Conservation (phyloP, 2,797 vertebrate genomes). For the Bothrops alternatus region DNA sequence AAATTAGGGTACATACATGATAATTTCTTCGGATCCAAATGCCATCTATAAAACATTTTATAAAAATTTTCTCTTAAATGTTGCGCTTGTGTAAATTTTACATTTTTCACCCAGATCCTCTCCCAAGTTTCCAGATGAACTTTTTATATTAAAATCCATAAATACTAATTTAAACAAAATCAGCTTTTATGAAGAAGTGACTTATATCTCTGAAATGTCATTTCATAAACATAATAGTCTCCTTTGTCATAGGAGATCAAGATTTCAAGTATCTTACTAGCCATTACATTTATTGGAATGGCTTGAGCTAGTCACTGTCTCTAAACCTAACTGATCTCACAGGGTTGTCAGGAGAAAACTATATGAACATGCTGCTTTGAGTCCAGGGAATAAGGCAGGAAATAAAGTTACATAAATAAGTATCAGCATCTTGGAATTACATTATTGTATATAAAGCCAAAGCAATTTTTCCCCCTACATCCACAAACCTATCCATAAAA, state of each 20-base stretch:
- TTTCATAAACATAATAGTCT: background rate
- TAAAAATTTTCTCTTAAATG: too few species aligned
- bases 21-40: too few species aligned
- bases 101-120: too few species aligned
- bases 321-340: background rate
- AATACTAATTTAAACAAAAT: background rate
- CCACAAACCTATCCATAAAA: background rate
- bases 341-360: background rate
- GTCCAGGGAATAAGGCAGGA: background rate
- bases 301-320: background rate
- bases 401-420: conserved; percentile 7
- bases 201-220: background rate
- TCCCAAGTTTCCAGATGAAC: too few species aligned
- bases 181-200: background rate
- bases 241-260: background rate
- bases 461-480: background rate
- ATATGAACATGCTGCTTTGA: background rate
- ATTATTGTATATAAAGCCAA: background rate
- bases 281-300: background rate
- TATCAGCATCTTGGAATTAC: conserved; percentile 2
- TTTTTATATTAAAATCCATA: background rate
- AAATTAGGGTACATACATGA: too few species aligned
- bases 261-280: background rate
- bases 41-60: too few species aligned
- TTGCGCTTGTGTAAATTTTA: too few species aligned